phyloP scores from a whole-genome alignment of 2,888 invertebrate species.

The Oscheius sp. region DNA sequence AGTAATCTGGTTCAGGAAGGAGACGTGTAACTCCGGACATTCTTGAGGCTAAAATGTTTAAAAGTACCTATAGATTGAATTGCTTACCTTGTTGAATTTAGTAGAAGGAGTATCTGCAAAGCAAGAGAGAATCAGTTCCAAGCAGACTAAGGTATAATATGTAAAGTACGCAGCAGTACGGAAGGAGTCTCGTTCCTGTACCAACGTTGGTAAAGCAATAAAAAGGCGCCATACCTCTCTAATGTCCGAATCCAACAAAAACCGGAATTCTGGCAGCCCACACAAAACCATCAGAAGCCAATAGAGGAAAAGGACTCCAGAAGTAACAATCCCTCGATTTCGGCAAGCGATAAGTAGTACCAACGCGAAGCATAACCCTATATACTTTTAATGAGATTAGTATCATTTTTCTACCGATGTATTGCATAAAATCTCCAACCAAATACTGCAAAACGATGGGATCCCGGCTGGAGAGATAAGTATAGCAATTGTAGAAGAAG shows the following conservation, averaged over 20 bases:
- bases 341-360: slow-evolving; percentile 59
- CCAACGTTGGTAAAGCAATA: background rate
- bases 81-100: slow-evolving; percentile 38
- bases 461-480: slow-evolving; percentile 8
- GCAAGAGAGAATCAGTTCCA: slow-evolving; percentile 60
- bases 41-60: slow-evolving; percentile 51
- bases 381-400: slow-evolving; percentile 2
- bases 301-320: slow-evolving; percentile 65
- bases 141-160: slow-evolving; percentile 44
- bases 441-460: slow-evolving; percentile 14
- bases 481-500: slow-evolving; percentile 41
- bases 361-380: slow-evolving; percentile 55
- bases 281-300: slow-evolving; percentile 57
- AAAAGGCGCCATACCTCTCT: background rate
- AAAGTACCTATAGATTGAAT: background rate
- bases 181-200: slow-evolving; percentile 15
- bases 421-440: slow-evolving; percentile 47
- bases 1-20: slow-evolving; percentile 85
- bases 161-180: slow-evolving; percentile 41
- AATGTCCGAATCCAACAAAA: slow-evolving; percentile 4
- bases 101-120: slow-evolving; percentile 63
- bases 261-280: slow-evolving; percentile 43
- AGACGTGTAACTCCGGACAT: slow-evolving; percentile 82
- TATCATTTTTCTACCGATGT: slow-evolving; percentile 32
- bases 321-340: slow-evolving; percentile 65